phyloP scores from a whole-genome alignment of 2,797 vertebrate genomes.

The Microtus obscurus region DNA sequence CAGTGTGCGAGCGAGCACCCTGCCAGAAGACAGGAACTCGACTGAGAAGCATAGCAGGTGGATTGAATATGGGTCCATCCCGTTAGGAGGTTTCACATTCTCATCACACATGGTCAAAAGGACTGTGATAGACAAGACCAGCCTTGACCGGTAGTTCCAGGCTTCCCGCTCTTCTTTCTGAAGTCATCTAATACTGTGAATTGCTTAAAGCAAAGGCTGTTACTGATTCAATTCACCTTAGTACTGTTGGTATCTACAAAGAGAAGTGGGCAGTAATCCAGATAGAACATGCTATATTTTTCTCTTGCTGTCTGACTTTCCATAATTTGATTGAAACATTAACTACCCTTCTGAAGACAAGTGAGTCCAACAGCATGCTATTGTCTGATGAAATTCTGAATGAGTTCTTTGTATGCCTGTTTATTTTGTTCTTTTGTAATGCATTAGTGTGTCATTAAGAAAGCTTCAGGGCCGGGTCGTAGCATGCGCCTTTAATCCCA shows the following conservation, averaged over 20 bases:
- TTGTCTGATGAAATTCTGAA: constrained; percentile 2
- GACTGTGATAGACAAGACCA: not conserved
- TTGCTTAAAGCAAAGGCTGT: not conserved
- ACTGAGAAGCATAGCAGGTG: constrained; percentile 39
- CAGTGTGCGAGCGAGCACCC: constrained; percentile 44
- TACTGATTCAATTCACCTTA: not conserved
- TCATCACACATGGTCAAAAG: constrained; percentile 5
- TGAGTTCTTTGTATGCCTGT: not conserved
- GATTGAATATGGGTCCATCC: constrained; percentile 46
- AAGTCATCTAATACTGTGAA: not conserved
- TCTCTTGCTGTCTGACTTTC: not conserved
- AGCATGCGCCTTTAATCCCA: too few relatives aligned
- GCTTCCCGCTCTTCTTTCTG: not conserved
- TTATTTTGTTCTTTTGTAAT: constrained; percentile 48
- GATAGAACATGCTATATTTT: not conserved
- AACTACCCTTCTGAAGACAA: constrained; percentile 40
- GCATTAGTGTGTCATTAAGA: not conserved
- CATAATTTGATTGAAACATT: constrained; percentile 35
- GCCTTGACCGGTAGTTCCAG: not conserved
- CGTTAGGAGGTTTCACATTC: not conserved
- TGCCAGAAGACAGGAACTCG: constrained; percentile 68
- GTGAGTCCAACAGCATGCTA: not conserved
- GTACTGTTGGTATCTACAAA: not conserved
- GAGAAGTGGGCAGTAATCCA: not conserved
- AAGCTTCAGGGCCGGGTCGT: not conserved